Conservation (phyloP, 2,113 vertebrate species). For the Petrocephalus microphthalmus region DNA sequence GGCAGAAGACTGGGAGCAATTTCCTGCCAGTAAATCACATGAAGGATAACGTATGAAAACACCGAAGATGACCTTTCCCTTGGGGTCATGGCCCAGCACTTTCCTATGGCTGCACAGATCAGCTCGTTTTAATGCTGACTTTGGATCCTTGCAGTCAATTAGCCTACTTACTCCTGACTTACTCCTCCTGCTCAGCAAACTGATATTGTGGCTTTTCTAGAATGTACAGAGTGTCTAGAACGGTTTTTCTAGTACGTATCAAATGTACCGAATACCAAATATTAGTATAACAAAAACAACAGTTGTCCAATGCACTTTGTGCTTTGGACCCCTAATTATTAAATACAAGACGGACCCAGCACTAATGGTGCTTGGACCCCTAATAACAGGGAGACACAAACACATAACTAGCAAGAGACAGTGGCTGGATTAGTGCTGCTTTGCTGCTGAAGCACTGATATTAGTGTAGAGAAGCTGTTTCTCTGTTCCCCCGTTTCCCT, state of each 20-base stretch:
- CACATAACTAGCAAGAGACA: background rate
- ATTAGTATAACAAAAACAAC: too few species aligned
- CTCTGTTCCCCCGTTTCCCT: background rate
- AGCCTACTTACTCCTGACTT: background rate
- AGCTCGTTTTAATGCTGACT: background rate
- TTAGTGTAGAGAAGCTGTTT: background rate
- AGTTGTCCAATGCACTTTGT: too few species aligned
- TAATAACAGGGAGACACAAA: background rate
- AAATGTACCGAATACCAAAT: background rate
- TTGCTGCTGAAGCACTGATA: background rate
- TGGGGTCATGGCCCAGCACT: background rate
- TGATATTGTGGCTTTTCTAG: background rate
- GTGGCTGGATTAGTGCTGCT: background rate
- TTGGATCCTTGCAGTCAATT: background rate
- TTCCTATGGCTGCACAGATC: background rate
- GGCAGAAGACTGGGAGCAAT: background rate
- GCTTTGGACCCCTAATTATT: too few species aligned
- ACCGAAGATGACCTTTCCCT: background rate
- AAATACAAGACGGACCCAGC: too few species aligned
- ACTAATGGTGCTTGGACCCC: background rate
- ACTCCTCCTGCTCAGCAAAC: background rate
- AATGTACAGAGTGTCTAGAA: background rate
- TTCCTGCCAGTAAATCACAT: slow-evolving; percentile 8
- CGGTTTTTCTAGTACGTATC: too few species aligned
- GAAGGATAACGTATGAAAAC: background rate